phyloP scores from a whole-genome alignment of 2,888 invertebrate genomes.

The Scelioninae gen. 1 region DNA sequence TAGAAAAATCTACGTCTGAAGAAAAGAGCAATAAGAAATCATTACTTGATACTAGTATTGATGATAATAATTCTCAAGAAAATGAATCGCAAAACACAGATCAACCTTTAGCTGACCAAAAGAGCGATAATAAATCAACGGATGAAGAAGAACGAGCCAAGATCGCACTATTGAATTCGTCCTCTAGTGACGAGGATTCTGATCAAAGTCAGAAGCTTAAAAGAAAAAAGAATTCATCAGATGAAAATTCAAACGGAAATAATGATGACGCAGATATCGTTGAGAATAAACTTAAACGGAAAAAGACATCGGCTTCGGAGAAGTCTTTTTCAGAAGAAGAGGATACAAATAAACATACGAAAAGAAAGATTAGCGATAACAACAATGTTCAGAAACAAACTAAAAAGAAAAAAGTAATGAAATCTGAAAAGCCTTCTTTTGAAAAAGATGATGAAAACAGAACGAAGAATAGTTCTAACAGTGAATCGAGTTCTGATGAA shows the following conservation, averaged over 20 bases:
- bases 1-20: neutral
- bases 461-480: no score
- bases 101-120: neutral
- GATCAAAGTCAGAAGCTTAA: neutral
- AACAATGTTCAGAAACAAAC: no score
- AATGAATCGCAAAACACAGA: neutral
- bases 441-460: no score
- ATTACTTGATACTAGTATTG: neutral
- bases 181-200: constrained; percentile 24
- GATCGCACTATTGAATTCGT: neutral
- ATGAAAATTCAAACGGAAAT: neutral
- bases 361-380: no score
- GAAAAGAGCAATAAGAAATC: neutral
- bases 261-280: neutral
- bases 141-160: neutral
- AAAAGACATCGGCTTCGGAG: no score
- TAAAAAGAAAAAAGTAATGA: no score
- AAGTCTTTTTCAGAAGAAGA: no score
- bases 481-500: neutral
- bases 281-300: no score
- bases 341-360: no score
- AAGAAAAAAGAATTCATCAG: neutral
- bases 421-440: no score
- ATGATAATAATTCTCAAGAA: neutral
- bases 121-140: neutral